Conservation (phyloP, 2,113 vertebrate genomes). For the Pionites leucogaster region DNA sequence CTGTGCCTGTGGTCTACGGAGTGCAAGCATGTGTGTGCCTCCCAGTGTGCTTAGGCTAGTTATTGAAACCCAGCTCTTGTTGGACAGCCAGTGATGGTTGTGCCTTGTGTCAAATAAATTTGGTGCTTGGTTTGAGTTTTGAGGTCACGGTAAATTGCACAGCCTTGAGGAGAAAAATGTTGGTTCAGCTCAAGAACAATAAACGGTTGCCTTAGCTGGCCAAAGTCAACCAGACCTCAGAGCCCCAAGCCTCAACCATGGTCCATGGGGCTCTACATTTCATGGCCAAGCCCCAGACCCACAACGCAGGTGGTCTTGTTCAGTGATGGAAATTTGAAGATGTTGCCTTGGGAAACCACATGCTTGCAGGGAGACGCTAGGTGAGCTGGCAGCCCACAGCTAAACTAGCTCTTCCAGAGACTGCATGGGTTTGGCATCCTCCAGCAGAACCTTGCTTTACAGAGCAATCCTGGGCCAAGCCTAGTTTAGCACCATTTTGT, state of each 20-base stretch:
- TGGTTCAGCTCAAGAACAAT: not conserved
- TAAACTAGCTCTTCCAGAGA: not conserved
- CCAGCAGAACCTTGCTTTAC: not conserved
- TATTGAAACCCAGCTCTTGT: not conserved
- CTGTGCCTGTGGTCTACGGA: not conserved
- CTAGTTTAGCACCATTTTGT: not conserved
- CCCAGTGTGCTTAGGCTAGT: rapidly evolving
- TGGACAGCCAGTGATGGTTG: not conserved
- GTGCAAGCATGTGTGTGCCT: rapidly evolving
- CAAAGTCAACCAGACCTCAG: not conserved
- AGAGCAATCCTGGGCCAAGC: not conserved
- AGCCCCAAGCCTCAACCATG: not conserved
- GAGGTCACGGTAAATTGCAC: not conserved
- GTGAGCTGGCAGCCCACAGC: not conserved
- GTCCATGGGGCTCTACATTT: not conserved
- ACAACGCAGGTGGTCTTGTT: rapidly evolving
- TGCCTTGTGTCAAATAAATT: not conserved
- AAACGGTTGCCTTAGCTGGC: not conserved
- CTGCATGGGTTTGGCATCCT: not conserved
- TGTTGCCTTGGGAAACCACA: not conserved
- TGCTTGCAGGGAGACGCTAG: not conserved
- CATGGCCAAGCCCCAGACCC: not conserved
- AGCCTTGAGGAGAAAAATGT: not conserved
- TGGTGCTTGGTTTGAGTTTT: not conserved
- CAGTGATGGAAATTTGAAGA: not conserved